Percentiles rank a stretch among this genome's conserved stretches.
These are phyloP conservation scores for Scopus umbretta DNA, from an alignment of 2,113 vertebrate species.

Conservation along the genomic window DNA sequence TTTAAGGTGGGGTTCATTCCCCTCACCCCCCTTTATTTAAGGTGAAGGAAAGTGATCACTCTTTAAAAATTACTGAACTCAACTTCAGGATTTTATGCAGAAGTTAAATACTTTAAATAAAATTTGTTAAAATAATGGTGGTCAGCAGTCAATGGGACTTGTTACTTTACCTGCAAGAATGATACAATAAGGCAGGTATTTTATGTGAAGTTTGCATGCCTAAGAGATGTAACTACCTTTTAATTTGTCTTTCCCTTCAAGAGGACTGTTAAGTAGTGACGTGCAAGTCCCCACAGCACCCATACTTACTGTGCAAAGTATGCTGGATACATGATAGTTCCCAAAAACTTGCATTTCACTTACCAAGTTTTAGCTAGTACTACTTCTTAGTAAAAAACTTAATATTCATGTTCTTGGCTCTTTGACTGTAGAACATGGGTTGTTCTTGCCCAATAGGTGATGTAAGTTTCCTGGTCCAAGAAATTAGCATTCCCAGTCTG, in stretches of 20 bases:
- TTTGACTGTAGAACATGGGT: neutral
- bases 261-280: accelerated
- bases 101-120: neutral
- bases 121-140: neutral
- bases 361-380: neutral
- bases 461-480: neutral
- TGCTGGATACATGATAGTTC: neutral
- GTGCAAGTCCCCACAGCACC: neutral
- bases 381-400: neutral
- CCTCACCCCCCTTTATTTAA: neutral
- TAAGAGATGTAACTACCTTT: neutral
- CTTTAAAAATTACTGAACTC: neutral
- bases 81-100: neutral
- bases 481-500: neutral
- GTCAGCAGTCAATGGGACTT: neutral
- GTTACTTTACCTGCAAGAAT: neutral
- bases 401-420: neutral
- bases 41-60: neutral
- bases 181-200: neutral
- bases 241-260: neutral
- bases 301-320: neutral
- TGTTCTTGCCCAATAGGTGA: neutral
- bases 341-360: neutral
- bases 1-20: neutral
- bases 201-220: neutral